Base-by-base conservation (phyloP, 2,797 vertebrate genomes). In the Synaphobranchus kaupii region DNA sequence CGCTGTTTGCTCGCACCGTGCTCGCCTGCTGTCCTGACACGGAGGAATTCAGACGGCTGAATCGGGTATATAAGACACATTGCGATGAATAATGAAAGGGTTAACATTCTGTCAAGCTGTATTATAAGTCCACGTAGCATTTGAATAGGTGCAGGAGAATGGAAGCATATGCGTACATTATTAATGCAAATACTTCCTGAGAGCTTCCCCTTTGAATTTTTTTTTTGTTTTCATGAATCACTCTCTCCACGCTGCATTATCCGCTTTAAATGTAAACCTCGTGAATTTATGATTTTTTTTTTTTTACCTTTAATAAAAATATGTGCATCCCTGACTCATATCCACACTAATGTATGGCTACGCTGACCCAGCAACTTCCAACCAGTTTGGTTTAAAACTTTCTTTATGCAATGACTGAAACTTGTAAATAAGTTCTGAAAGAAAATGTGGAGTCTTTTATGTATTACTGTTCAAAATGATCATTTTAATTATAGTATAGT, bases 11-110 rank as follows among this genome's bases (percentile, higher is more conserved):
- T 93, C 89, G 90, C 86, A 90, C 92, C 87, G 86, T 90, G 89
- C 89, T 94, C 88, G 93, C 93, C 92, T 94, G 93, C 94, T 93
- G 93, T 92, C 93, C 94, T 93, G 89, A 93, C 92, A 93, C 87
- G 89, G 92, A 89, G 91, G 92, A 92, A 87, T 93, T 91, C 88
- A 91, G 87, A 88, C 78, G 90, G 89, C 84, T 86, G 89, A 58
- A 58, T 90, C 88, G 78, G 89, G 84, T 84, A 66, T 84, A 90
- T 82, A 84, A 87, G 89, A 87, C 56, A 87, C 89, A 90, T 91
- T 89, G 86, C 89, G 87, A 92, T 92, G 91, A 93, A 93, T 92
- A 92, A 91, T 92, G 84, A 89, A 93, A 92, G 88, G 85, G 89
- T 80, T 86, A 90, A 90, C 89, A 88, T 89, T 93, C 90, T 89